phyloP scores from a whole-genome alignment of 2,888 invertebrate genomes.

The Micoletzkya japonica region DNA sequence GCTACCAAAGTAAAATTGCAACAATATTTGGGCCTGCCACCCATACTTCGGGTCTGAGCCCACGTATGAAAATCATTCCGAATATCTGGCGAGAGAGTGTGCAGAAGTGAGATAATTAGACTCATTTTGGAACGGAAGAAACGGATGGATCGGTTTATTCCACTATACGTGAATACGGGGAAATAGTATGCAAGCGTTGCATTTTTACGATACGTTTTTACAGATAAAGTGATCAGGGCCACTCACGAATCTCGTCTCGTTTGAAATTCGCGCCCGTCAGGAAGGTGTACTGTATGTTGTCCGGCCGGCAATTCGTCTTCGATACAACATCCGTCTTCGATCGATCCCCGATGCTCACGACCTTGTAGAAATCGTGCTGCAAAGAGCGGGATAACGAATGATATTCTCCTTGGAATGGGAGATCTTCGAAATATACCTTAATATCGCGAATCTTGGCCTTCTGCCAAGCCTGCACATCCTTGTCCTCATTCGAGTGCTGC shows the following conservation, averaged over 20 bases:
- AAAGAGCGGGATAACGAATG: not conserved
- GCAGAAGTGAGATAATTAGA: no score
- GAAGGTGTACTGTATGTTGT: not conserved
- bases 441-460: not conserved
- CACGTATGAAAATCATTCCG: no score
- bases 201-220: no score
- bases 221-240: no score
- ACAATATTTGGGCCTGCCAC: no score
- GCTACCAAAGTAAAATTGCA: no score
- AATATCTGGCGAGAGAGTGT: no score
- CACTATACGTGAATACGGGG: not conserved
- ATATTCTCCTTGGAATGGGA: not conserved
- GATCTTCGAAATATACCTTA: not conserved
- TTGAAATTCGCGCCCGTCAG: not conserved
- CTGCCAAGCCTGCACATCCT: not conserved
- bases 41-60: no score
- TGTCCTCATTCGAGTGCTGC: not conserved
- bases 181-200: not conserved
- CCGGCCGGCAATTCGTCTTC: not conserved
- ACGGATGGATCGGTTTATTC: no score
- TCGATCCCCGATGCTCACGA: not conserved
- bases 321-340: not conserved
- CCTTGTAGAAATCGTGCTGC: not conserved
- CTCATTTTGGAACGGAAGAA: no score
- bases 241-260: not conserved